Base-by-base conservation (phyloP, 2,888 invertebrate species). In the Drosophila paracracens region DNA sequence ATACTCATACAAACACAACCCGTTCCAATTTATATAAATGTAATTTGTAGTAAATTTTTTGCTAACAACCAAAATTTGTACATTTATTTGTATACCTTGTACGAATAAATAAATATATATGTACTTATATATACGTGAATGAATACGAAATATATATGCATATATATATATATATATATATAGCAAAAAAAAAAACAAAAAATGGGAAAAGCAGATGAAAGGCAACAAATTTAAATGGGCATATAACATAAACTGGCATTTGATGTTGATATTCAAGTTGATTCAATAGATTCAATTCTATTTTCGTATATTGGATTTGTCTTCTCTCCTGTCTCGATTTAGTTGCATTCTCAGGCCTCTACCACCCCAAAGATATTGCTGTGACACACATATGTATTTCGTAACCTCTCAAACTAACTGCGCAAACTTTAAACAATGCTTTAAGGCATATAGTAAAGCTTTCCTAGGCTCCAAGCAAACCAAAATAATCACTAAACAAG, bases 31-130 rank as follows among this genome's bases (percentile, higher is more conserved):
- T 70, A 79, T 83, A 81, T 83, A 72, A 71, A 74, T 81, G 76
- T 79, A 81, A 78, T 83, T 83, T 82, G 77, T 83, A 83, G 74
- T 52, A 68, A 29, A 68, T 72, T 74, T 83, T 81, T 82, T 83
- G 74, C 83, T 77, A 73, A 70, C 80, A 70, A 72, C 69, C 57
- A 77, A 69, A 80, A 62, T 83, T 76, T 76, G 51, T 74, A 72
- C 64, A 60, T 71, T 74, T 70, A 76, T 76, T 82, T 74, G 65
- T 76, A 76, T 63, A 68, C 57, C 50, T 61, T 61, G 63, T 65
- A 66, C 53, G 40, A 48, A 63, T 48, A 62, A 56, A 68, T 59
- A 57, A 67, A 50, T 53, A 68, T 63, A 66, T 51, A 50, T 52
- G 16, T 21, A 43, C 25, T 54, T 56, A 50, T 71, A 40, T 63